Conservation (phyloP, 2,113 vertebrate species). For the Scopus umbretta region DNA sequence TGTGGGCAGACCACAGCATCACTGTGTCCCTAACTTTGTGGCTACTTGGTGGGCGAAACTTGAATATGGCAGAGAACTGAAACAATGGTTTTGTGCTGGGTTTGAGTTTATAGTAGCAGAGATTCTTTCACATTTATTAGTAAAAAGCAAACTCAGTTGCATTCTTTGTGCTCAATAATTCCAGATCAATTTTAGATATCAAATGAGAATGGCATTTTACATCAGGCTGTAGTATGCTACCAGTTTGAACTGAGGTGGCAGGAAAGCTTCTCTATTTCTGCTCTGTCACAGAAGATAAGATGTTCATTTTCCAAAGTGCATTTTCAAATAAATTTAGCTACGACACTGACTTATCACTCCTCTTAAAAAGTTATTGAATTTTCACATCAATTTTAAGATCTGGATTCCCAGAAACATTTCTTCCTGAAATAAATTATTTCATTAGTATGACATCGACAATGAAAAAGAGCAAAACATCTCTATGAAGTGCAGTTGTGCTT, state of each 20-base stretch:
- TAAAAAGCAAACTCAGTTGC: background rate
- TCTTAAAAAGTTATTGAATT: background rate
- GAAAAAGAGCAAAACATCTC: background rate
- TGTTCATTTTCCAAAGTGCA: background rate
- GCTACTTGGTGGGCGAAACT: background rate
- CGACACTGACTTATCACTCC: background rate
- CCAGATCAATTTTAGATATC: background rate
- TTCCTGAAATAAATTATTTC: background rate
- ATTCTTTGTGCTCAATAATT: background rate
- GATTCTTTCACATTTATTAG: background rate
- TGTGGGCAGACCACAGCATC: background rate
- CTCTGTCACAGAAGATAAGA: background rate
- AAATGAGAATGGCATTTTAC: background rate
- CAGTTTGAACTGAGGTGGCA: background rate
- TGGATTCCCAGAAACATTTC: background rate
- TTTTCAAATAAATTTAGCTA: background rate
- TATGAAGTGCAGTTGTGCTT: background rate
- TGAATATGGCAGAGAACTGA: background rate
- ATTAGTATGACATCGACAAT: background rate
- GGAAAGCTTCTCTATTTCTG: background rate
- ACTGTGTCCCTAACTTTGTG: background rate
- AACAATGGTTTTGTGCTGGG: background rate
- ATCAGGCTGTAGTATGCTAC: background rate
- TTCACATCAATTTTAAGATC: background rate
- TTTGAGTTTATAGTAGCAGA: background rate